These are phyloP conservation scores for Pangasianodon hypophthalmus DNA, from an alignment of 2,113 vertebrate species.

Conservation along the genomic window DNA sequence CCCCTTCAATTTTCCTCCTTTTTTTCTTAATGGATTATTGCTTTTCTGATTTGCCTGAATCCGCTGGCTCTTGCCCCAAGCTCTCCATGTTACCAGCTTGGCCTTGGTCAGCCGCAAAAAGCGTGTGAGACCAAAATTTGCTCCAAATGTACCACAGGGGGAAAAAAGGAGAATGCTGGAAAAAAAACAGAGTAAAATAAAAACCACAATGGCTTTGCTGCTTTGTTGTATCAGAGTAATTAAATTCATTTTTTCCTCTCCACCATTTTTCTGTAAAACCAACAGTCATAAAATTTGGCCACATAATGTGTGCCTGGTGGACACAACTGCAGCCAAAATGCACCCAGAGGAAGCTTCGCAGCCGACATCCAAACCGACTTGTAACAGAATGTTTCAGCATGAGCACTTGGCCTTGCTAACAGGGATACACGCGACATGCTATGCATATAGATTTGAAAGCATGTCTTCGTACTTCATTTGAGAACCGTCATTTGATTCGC, in stretches of 20 bases:
- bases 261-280: slow-evolving; percentile 56
- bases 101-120: slow-evolving; percentile 58
- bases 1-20: slow-evolving; percentile 1
- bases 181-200: slow-evolving; percentile 45
- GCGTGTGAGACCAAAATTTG: slow-evolving; percentile 48
- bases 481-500: not conserved
- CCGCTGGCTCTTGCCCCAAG: slow-evolving; percentile 41
- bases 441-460: slow-evolving; percentile 37
- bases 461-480: not conserved
- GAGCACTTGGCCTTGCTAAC: slow-evolving; percentile 36
- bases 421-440: slow-evolving; percentile 16
- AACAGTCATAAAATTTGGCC: slow-evolving; percentile 65
- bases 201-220: slow-evolving; percentile 61
- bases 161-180: slow-evolving; percentile 38
- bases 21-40: slow-evolving; percentile 55
- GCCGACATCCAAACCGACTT: slow-evolving; percentile 61
- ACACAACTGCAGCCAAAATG: slow-evolving; percentile 63
- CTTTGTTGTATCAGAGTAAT: slow-evolving; percentile 68
- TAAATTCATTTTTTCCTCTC: slow-evolving; percentile 65
- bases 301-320: slow-evolving; percentile 54
- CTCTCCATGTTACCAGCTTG: slow-evolving; percentile 44
- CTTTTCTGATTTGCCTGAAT: slow-evolving; percentile 56
- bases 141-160: slow-evolving; percentile 58
- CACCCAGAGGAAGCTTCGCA: slow-evolving; percentile 55
- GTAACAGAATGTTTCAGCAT: slow-evolving; percentile 54